Percentiles rank a stretch among this genome's conserved stretches.
Evolutionary conservation across 53 echinoderm and acorn worm genomes (phyloP).

Genomic region (Hippasteria phrygiana): DNA sequence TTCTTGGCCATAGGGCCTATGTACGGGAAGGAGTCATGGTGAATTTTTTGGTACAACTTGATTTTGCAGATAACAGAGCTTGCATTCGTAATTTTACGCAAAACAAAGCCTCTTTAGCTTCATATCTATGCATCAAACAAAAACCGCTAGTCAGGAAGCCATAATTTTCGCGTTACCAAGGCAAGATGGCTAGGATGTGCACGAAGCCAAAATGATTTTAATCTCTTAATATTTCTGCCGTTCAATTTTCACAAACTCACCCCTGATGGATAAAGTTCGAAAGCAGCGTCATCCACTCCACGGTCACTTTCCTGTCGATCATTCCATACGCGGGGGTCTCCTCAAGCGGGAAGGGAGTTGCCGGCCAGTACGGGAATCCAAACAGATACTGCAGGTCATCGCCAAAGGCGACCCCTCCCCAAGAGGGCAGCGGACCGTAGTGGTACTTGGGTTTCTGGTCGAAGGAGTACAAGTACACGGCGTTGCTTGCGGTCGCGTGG

Average conservation of each 20-base stretch:
- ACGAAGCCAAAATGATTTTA: too few relatives aligned
- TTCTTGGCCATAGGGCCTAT: too few relatives aligned
- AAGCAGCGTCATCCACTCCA: slow-evolving; percentile 14
- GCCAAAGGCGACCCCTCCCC: slow-evolving; percentile 63
- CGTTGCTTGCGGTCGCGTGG: background rate
- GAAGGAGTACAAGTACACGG: slow-evolving; percentile 45
- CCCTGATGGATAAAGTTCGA: slow-evolving; percentile 30
- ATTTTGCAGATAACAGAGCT: too few relatives aligned
- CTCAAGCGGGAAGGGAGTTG: background rate
- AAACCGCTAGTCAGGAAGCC: too few relatives aligned
- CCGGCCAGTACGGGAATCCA: slow-evolving; percentile 67
- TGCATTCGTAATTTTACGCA: too few relatives aligned
- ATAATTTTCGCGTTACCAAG: too few relatives aligned
- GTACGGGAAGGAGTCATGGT: too few relatives aligned
- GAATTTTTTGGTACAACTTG: too few relatives aligned
- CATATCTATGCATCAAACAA: too few relatives aligned
- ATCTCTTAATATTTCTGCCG: background rate
- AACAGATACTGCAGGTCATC: slow-evolving; percentile 73
- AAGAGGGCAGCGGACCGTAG: slow-evolving; percentile 30
- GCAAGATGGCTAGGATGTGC: too few relatives aligned
- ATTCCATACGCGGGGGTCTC: slow-evolving; percentile 26
- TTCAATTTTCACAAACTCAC: background rate
- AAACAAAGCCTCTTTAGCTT: too few relatives aligned
- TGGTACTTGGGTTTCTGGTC: slow-evolving; percentile 38
- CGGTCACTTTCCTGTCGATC: slow-evolving; percentile 20